Base-by-base conservation (phyloP, 1,140 invertebrate genomes). In the Meloidogyne hapla region DNA sequence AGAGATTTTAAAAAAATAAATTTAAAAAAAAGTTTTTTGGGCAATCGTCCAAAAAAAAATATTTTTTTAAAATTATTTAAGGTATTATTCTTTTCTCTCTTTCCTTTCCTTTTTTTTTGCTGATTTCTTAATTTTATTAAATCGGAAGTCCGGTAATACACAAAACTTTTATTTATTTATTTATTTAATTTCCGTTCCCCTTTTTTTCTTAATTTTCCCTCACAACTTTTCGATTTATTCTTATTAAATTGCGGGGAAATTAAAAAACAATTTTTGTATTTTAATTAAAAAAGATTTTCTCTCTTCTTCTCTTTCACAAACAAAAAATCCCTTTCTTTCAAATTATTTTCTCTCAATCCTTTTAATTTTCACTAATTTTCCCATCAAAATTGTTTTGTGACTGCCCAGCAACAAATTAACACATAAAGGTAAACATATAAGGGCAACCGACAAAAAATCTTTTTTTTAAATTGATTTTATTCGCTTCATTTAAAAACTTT, bases 401-500 rank as follows among this genome's bases (percentile, higher is more conserved):
- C n/a, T n/a, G n/a, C n/a, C n/a, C n/a, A n/a, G n/a, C 13, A n/a
- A 56, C 18, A n/a, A 21, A 56, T 56, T n/a, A 18, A 18, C 3
- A 48, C 13, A 48, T 18, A 48, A 48, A 56, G n/a, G 18, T 15
- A 68, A 21, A 33, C 25, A 68, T 66, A 18, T n/a, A n/a, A n/a
- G n/a, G n/a, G 15, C 13, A 66, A 15, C 3, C 12, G 21, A n/a
- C 18, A 18, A 69, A 28, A 69, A 28, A 28, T 69, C 23, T 38
- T 69, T 72, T 72, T n/a, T n/a, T 12, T 23, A 26, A 28, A 66
- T 66, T 26, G 4, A 33, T 25, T 23, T 66, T 66, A 28, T 66
- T 68, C n/a, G 1, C 66, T 8, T 26, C 18, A 68, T 68, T 33
- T n/a, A n/a, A 40, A 23, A 40, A 68, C 33, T 8, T 33, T 33